These are phyloP conservation scores for Neotoxoptera formosana DNA, from an alignment of 1,140 invertebrate species.

Conservation along the genomic window DNA sequence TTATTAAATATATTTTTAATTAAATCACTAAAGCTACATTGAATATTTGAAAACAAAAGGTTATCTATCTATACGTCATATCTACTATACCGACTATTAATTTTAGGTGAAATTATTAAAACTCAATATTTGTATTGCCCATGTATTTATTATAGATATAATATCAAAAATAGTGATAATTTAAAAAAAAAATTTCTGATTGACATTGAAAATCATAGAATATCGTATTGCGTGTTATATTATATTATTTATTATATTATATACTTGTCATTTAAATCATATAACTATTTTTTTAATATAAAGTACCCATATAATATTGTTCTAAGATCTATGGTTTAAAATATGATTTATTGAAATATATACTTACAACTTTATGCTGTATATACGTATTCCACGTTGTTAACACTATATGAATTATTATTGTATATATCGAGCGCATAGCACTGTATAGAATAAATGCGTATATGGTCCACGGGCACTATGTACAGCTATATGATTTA, in stretches of 20 bases:
- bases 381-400: not conserved
- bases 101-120: not conserved
- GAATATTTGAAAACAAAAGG: too few relatives aligned
- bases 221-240: not conserved
- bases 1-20: too few relatives aligned
- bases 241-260: not conserved
- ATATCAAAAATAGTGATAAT: not conserved
- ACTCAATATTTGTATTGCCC: not conserved
- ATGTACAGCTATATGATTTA: constrained; percentile 14
- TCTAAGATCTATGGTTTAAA: not conserved
- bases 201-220: not conserved
- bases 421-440: not conserved
- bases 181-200: not conserved
- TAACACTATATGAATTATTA: constrained; percentile 29
- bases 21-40: too few relatives aligned
- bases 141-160: not conserved
- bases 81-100: too few relatives aligned
- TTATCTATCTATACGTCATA: too few relatives aligned
- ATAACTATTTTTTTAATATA: not conserved
- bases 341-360: constrained; percentile 7
- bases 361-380: not conserved
- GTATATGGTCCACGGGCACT: not conserved
- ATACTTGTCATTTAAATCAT: not conserved
- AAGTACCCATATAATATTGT: not conserved
- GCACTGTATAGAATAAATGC: not conserved